Evolutionary conservation across 2,888 invertebrate species (phyloP), one percentile per base, ranked within the genome.

Genomic region (Cryptocephalus moraei): DNA sequence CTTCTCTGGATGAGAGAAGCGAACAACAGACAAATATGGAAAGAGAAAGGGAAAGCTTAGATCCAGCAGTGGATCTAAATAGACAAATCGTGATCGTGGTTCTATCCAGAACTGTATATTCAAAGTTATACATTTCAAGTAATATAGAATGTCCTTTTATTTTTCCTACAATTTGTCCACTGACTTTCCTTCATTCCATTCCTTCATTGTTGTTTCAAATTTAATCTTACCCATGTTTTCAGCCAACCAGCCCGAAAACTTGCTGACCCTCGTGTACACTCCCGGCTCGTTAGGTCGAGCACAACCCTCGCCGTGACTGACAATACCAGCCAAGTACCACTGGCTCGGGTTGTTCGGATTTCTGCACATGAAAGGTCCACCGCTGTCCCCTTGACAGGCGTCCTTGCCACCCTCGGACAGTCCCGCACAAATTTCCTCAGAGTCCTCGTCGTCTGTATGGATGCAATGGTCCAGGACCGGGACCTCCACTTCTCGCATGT

Each of bases 301-400:
- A 67, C 91, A 91, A 3, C 91, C 91, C 59, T 87, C 83, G 22
- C 91, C 91, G 62, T 91, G 90, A 62, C 90, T 90, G 0, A 91
- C 87, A 44, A 91, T 78, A 0, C 91, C 91, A 6, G 84, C 88
- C 50, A 89, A 73, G 64, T 87, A 89, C 84, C 86, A 88, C 61
- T 84, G 83, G 51, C 78, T 76, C 0, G 74, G 67, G 60, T 78
- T 76, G 48, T 75, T 72, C 38, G 82, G 80, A 68, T 84, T 83
- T 63, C 78, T 80, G 69, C 91, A 91, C 67, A 90, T 77, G 43
- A 91, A 76, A 41, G 91, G 91, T 1, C 91, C 90, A 41, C 91
- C 91, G 55, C 89, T 89, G 62, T 87, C 86, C 41, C 86, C 87
- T 74, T 86, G 89, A 57, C 91, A 91, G 2, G 91, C 84, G 68